Evolutionary conservation across 2,113 vertebrate genomes (phyloP).

Genomic region (Reinhardtius hippoglossoides): DNA sequence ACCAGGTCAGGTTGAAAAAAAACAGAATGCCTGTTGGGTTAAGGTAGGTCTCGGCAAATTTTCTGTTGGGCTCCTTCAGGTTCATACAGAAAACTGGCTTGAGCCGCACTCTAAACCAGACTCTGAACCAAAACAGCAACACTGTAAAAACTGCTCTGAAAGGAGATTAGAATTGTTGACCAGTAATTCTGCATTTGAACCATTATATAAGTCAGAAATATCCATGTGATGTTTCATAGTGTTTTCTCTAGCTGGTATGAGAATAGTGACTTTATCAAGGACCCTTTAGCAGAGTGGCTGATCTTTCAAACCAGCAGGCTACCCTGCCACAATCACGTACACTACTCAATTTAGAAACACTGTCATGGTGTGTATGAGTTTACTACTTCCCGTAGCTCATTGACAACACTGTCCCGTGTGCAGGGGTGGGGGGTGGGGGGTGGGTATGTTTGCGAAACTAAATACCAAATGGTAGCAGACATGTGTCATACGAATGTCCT

Average conservation of each 20-base stretch:
- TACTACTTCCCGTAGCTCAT: constrained; percentile 57
- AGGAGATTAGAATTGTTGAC: too few species aligned
- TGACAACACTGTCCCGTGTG: constrained; percentile 46
- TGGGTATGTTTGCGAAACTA: constrained; percentile 52
- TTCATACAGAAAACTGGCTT: too few species aligned
- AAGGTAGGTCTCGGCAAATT: too few species aligned
- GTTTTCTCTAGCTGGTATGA: not conserved
- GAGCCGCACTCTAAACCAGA: too few species aligned
- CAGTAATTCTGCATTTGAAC: too few species aligned
- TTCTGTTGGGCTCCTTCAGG: too few species aligned
- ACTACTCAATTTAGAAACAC: constrained; percentile 44
- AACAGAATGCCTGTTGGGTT: too few species aligned
- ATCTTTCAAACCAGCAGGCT: not conserved
- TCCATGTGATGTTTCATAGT: too few species aligned
- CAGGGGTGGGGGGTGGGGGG: constrained; percentile 5
- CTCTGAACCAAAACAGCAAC: too few species aligned
- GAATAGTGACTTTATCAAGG: not conserved
- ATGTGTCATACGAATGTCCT: constrained; percentile 71
- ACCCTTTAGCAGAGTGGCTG: not conserved
- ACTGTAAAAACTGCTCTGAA: too few species aligned
- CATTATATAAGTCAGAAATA: too few species aligned
- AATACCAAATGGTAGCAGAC: constrained; percentile 44
- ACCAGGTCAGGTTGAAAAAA: too few species aligned
- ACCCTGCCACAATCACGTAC: constrained; percentile 31
- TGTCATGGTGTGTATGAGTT: constrained; percentile 12